Conservation (phyloP, 92 coral and sea anemone species). For the Phenganax stokvisi region DNA sequence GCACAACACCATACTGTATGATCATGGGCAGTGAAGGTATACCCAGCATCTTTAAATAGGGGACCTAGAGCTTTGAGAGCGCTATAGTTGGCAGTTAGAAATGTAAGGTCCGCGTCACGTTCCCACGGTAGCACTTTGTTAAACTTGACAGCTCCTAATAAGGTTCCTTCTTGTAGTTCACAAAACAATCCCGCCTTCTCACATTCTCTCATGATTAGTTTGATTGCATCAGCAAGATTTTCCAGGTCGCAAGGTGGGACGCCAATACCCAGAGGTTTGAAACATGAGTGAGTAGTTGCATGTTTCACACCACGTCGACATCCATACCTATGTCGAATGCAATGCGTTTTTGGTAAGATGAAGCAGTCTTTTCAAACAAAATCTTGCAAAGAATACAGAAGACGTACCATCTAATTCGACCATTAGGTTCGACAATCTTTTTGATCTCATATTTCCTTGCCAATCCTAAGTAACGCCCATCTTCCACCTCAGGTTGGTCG, state of each 20-base stretch:
- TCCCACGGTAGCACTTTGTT: conserved; percentile 97
- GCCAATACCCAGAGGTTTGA: conserved; percentile 53
- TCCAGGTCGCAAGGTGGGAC: conserved; percentile 92
- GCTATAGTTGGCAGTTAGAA: conserved; percentile 79
- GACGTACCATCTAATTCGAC: conserved; percentile 76
- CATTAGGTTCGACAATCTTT: conserved; percentile 82
- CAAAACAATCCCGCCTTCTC: conserved; percentile 93
- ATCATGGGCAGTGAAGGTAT: conserved; percentile 58
- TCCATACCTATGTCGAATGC: conserved; percentile 49
- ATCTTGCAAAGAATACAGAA: neutral
- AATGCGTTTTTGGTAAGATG: neutral
- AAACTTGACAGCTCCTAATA: conserved; percentile 87
- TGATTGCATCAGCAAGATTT: conserved; percentile 87
- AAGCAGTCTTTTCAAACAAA: no score
- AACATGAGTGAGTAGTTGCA: conserved; percentile 46
- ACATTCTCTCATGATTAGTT: conserved; percentile 86
- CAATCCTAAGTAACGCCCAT: conserved; percentile 50
- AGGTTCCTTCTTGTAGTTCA: conserved; percentile 85
- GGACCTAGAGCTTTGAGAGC: conserved; percentile 75
- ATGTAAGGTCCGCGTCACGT: conserved; percentile 94
- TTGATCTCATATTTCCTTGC: conserved; percentile 74
- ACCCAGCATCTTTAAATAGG: conserved; percentile 60
- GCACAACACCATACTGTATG: conserved; percentile 80
- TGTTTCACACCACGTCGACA: conserved; percentile 71
- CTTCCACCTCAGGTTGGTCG: conserved; percentile 50